Evolutionary conservation across 2,797 vertebrate species (phyloP), one percentile per base, ranked within the genome.

Genomic region (Chelidonichthys spinosus): DNA sequence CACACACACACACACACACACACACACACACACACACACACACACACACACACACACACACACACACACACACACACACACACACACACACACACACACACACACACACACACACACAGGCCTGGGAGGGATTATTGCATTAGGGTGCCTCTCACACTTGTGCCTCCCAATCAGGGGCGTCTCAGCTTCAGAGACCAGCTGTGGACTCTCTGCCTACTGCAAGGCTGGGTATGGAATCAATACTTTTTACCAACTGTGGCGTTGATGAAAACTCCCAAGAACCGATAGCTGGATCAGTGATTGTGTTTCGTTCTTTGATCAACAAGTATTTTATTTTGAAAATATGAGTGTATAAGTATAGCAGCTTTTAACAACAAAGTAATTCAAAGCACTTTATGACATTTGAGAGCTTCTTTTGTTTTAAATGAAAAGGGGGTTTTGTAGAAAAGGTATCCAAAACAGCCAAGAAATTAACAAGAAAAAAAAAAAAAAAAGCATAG

Each of bases 141-240:
- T 69, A 72, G 68, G 59, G 72, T 56, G 53, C 63, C 68, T 76
- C 77, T 83, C 74, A 85, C 79, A 88, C 82, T 86, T 80, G 78
- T 85, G 80, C 63, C 56, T 74, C 55, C 63, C 65, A 55, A 59
- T 83, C 85, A 82, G 62, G 61, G 74, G 77, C 39, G 81, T 81
- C 78, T 79, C 42, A 52, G 72, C 79, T 69, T 82, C 70, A 69
- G 32, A 55, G 59, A 18, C 68, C 80, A 87, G 81, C 85, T 88
- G 86, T 85, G 83, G 67, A 62, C 60, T 60, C 49, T 11, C 62
- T 65, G 42, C 74, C 49, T 62, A 67, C 77, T 72, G 67, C 76
- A 6, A 61, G 9, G 17, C 47, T 18, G 46, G 39, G 37, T 35
- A 42, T 65, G 14, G 3, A 72, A 63, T 66, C 13, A 49, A 3